These are phyloP conservation scores for Oxyruncus cristatus DNA, from an alignment of 2,113 vertebrate genomes.

Conservation along the genomic window DNA sequence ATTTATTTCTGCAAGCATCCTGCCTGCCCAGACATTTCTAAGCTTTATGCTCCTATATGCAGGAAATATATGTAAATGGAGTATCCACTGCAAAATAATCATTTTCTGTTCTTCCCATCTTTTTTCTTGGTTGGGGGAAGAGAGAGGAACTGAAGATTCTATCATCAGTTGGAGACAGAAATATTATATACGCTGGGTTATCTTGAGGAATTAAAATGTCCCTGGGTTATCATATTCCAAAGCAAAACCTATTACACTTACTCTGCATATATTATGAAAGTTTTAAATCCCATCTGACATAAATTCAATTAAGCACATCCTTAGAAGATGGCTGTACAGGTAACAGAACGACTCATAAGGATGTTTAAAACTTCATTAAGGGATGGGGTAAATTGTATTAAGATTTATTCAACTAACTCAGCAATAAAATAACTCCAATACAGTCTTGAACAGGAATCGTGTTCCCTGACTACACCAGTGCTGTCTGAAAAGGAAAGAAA, in stretches of 20 bases:
- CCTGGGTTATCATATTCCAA: slow-evolving; percentile 51
- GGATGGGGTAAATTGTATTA: slow-evolving; percentile 31
- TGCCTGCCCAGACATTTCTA: not conserved
- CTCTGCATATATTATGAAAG: slow-evolving; percentile 45
- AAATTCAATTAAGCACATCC: slow-evolving; percentile 52
- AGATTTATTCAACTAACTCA: slow-evolving; percentile 23
- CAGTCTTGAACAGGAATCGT: not conserved
- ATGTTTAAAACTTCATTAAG: slow-evolving; percentile 55
- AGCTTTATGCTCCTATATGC: not conserved
- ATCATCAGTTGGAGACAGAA: slow-evolving; percentile 11
- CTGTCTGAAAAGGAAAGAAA: not conserved
- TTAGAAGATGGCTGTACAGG: slow-evolving; percentile 1
- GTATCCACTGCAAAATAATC: slow-evolving; percentile 24
- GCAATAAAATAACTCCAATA: not conserved
- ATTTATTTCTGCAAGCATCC: slow-evolving; percentile 21
- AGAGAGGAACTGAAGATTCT: not conserved
- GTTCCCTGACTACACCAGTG: not conserved
- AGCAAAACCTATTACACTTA: slow-evolving; percentile 49
- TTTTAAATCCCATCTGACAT: slow-evolving; percentile 48
- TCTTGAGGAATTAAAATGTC: slow-evolving; percentile 46
- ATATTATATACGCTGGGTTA: not conserved
- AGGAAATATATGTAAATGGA: slow-evolving; percentile 37
- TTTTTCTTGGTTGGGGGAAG: not conserved
- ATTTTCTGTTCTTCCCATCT: slow-evolving; percentile 17
- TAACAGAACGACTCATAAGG: slow-evolving; percentile 1